Percentiles rank a stretch among this genome's conserved stretches.
These are phyloP conservation scores for Sciurus niger DNA, from an alignment of 2,113 vertebrate species.

Conservation along the genomic window DNA sequence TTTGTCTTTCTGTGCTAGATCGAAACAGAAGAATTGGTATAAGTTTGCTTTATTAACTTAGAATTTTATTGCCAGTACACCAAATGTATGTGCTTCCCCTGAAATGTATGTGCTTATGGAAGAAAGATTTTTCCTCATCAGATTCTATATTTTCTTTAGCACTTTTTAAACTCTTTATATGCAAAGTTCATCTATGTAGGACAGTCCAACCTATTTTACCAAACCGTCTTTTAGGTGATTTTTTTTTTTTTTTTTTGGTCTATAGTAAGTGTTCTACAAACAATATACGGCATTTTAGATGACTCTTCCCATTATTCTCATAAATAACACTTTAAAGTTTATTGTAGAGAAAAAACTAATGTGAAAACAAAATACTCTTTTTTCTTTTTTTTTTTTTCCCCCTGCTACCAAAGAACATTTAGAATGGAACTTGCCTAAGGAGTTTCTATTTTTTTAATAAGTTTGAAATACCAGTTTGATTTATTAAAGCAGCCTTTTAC, in stretches of 20 bases:
- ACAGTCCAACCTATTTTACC: neutral
- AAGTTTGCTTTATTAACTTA: conserved; percentile 54
- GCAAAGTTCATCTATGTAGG: neutral
- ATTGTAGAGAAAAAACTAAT: conserved; percentile 55
- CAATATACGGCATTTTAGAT: conserved; percentile 5
- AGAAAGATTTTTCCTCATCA: conserved; percentile 2
- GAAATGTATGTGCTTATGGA: neutral
- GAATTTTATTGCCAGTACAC: conserved; percentile 1
- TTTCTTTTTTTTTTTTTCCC: neutral
- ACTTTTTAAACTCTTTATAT: conserved; percentile 41
- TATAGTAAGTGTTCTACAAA: conserved; percentile 41
- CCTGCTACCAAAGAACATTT: conserved; percentile 23
- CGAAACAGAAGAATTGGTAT: conserved; percentile 15
- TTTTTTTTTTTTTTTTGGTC: conserved; percentile 24
- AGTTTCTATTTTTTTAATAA: conserved; percentile 42
- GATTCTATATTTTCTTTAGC: conserved; percentile 23
- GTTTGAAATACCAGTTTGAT: conserved; percentile 19
- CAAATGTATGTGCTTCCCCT: too few relatives aligned
- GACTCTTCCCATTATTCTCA: conserved; percentile 24
- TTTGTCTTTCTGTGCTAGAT: neutral
- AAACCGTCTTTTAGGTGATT: conserved; percentile 38
- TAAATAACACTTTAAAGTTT: conserved; percentile 49
- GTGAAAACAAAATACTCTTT: conserved; percentile 34
- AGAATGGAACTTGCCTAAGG: neutral
- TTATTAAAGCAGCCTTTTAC: conserved; percentile 50